These are phyloP conservation scores for Mus spretus DNA, from an alignment of 2,797 vertebrate genomes.

Conservation along the genomic window DNA sequence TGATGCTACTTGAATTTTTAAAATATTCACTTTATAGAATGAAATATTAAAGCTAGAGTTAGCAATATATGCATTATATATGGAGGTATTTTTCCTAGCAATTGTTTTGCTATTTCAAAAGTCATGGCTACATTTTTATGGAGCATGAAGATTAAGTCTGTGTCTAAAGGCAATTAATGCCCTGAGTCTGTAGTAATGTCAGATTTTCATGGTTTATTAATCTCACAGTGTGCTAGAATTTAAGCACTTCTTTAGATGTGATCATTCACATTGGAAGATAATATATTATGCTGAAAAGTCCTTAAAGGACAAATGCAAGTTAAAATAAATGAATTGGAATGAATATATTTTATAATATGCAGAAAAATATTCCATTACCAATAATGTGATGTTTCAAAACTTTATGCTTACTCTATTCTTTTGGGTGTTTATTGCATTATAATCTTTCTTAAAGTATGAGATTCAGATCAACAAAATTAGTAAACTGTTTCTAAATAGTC, in stretches of 20 bases:
- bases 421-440: slow-evolving; percentile 64
- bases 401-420: slow-evolving; percentile 23
- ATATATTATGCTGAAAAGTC: slow-evolving; percentile 66
- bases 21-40: slow-evolving; percentile 33
- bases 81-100: slow-evolving; percentile 37
- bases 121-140: slow-evolving; percentile 67
- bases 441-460: slow-evolving; percentile 52
- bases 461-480: slow-evolving; percentile 34
- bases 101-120: slow-evolving; percentile 69
- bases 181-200: slow-evolving; percentile 78
- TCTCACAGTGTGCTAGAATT: slow-evolving; percentile 84
- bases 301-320: slow-evolving; percentile 39
- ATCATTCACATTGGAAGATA: slow-evolving; percentile 65
- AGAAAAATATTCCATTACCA: slow-evolving; percentile 51
- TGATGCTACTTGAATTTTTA: neutral
- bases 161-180: slow-evolving; percentile 81
- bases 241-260: slow-evolving; percentile 78
- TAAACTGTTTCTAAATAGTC: slow-evolving; percentile 34
- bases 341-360: slow-evolving; percentile 14
- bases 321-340: slow-evolving; percentile 77
- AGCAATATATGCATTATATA: neutral
- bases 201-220: slow-evolving; percentile 85
- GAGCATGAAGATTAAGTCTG: slow-evolving; percentile 72
- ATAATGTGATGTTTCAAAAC: slow-evolving; percentile 44
- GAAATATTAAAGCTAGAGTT: slow-evolving; percentile 8